These are phyloP conservation scores for Gibbula magus DNA, from an alignment of 2,888 invertebrate genomes.

Conservation along the genomic window DNA sequence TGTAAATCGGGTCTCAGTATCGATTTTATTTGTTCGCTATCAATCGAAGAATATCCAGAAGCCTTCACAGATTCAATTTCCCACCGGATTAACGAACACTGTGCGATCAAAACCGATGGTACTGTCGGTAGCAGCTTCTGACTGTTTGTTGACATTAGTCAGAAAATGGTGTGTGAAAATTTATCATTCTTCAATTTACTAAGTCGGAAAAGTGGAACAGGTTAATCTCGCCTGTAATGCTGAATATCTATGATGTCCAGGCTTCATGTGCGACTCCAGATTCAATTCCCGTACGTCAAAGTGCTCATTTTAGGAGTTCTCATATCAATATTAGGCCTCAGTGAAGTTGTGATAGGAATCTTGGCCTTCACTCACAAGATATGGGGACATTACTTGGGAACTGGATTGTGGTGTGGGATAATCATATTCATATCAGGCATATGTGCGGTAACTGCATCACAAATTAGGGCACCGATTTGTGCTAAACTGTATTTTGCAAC, in stretches of 20 bases:
- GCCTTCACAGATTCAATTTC: background rate
- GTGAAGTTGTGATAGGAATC: slow-evolving; percentile 60
- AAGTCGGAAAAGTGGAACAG: background rate
- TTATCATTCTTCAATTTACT: background rate
- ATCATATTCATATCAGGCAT: slow-evolving; percentile 56
- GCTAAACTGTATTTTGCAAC: slow-evolving; percentile 58
- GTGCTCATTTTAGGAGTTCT: slow-evolving; percentile 60
- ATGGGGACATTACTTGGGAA: slow-evolving; percentile 66
- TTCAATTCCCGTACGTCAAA: slow-evolving; percentile 59
- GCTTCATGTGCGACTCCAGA: slow-evolving; percentile 23
- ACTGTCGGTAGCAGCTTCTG: background rate
- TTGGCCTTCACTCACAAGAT: slow-evolving; percentile 58
- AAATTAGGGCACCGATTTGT: slow-evolving; percentile 48
- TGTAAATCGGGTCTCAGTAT: background rate
- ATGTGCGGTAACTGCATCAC: slow-evolving; percentile 56
- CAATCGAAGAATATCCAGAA: background rate
- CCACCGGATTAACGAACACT: background rate
- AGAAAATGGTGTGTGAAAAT: background rate
- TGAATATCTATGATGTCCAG: slow-evolving; percentile 9
- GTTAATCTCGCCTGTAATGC: background rate
- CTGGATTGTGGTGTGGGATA: slow-evolving; percentile 69
- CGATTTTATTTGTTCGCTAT: background rate
- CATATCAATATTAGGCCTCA: slow-evolving; percentile 60
- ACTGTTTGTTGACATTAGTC: slow-evolving; percentile 14
- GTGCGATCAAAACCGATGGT: background rate